Percentiles rank a stretch among this genome's conserved stretches.
Evolutionary conservation across 2,888 invertebrate species (phyloP).

Genomic region (Cerceris rybyensis): DNA sequence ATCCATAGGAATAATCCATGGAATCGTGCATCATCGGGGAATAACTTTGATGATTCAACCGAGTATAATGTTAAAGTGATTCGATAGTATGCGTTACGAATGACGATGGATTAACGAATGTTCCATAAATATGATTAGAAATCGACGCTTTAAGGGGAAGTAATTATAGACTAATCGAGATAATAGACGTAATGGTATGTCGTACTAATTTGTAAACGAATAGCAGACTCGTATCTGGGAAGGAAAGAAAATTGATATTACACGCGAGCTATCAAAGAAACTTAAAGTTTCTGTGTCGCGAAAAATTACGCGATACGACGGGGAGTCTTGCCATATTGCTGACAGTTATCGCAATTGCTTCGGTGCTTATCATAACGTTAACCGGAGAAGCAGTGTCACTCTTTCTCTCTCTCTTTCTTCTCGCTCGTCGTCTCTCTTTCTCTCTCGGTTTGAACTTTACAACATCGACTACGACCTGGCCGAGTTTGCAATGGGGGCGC

Average conservation of each 20-base stretch:
- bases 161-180: too few species aligned
- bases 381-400: conserved; percentile 19
- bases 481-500: conserved; percentile 59
- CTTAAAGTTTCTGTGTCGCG: background rate
- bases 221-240: too few species aligned
- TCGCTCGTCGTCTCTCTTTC: background rate
- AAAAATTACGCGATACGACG: background rate
- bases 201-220: too few species aligned
- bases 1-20: background rate
- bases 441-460: conserved; percentile 55
- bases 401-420: too few species aligned
- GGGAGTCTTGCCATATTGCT: conserved; percentile 1
- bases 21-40: conserved; percentile 1
- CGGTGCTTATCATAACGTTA: conserved; percentile 53
- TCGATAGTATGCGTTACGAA: too few species aligned
- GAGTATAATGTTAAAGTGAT: too few species aligned
- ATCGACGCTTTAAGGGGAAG: too few species aligned
- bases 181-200: too few species aligned
- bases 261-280: background rate
- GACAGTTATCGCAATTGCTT: conserved; percentile 46
- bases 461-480: conserved; percentile 57
- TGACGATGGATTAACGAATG: too few species aligned
- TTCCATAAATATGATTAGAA: too few species aligned
- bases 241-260: too few species aligned
- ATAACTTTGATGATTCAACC: too few species aligned